Percentiles rank a stretch among this genome's conserved stretches.
phyloP scores from a whole-genome alignment of 2,797 vertebrate genomes.

The Spea hammondii region DNA sequence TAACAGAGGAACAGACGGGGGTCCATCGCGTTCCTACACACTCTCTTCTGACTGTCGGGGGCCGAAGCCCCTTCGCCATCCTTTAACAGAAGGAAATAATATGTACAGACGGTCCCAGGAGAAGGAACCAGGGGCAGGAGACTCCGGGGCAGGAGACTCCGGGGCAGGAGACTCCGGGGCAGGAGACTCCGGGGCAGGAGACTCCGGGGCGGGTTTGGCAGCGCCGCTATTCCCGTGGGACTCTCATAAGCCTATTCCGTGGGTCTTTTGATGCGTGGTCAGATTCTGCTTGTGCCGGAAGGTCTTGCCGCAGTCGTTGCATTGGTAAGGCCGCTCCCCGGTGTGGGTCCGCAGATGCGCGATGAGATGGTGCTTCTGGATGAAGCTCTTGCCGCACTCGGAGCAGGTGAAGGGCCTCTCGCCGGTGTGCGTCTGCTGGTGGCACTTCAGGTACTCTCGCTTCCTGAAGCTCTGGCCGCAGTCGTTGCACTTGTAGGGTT shows the following conservation, averaged over 20 bases:
- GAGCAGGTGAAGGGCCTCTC: slow-evolving; percentile 40
- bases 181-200: not conserved
- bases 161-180: not conserved
- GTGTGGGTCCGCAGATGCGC: slow-evolving; percentile 60
- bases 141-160: not conserved
- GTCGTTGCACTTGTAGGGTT: slow-evolving; percentile 56
- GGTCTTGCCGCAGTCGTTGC: slow-evolving; percentile 59
- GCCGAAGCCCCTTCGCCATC: not conserved
- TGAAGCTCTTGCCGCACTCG: slow-evolving; percentile 59
- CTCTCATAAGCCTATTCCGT: slow-evolving; percentile 44
- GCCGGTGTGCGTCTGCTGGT: slow-evolving; percentile 44
- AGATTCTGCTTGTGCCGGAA: slow-evolving; percentile 63
- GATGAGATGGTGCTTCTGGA: slow-evolving; percentile 60
- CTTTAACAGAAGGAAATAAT: slow-evolving; percentile 3
- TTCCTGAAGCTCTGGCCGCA: slow-evolving; percentile 53
- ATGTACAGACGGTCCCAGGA: not conserved
- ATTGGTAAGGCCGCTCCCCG: slow-evolving; percentile 58
- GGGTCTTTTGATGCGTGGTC: slow-evolving; percentile 59
- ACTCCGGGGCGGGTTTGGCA: not conserved
- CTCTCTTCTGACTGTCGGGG: not conserved
- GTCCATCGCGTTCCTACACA: not conserved
- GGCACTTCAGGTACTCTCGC: slow-evolving; percentile 35
- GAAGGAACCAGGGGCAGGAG: not conserved
- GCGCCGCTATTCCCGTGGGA: no score
- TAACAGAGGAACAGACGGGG: not conserved